Evolutionary conservation across 1,140 invertebrate genomes (phyloP), one percentile per base, ranked within the genome.

Genomic region (Panulirus ornatus): DNA sequence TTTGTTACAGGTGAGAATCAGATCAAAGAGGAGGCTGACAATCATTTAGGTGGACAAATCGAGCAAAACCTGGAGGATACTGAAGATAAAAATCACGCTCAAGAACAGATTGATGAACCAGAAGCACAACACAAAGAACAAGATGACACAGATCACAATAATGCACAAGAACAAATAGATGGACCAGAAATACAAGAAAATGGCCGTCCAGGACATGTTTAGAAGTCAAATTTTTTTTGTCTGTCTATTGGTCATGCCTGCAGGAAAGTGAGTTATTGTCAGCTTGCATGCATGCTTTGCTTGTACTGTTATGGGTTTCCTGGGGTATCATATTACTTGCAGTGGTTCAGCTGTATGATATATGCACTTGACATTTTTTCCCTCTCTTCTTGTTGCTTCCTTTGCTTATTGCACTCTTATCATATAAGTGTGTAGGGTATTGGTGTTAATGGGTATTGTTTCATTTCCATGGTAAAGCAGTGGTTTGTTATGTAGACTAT

Each of bases 151-250:
- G n/a, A 16, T 66, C n/a, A 66, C 22, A 27, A 30, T 66, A 66
- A 66, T 30, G 58, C 58, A 30, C 58, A 66, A 66, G 58, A 66
- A 66, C 58, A 66, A 30, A 66, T 66, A 9, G 58, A 66, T 30
- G 58, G 30, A 8, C 58, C 58, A 30, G 6, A 66, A 30, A 11
- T 8, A 66, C 58, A 30, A 27, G 16, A 66, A 58, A 6, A 58
- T 58, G 54, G 54, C 54, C 58, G 30, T 27, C 58, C 27, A 30
- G 58, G 58, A 66, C 58, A 66, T 30, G n/a, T 30, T 5, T 66
- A 66, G 58, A 66, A 66, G 58, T 66, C n/a, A n/a, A 66, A 22
- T 11, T 66, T 30, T 27, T 66, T 66, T 66, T 66, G 16, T 66
- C 3, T 66, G 22, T 66, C 58, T 66, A 11, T 30, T 66, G n/a